Evolutionary conservation across 2,113 vertebrate species (phyloP).

Genomic region (Mandrillus leucophaeus): DNA sequence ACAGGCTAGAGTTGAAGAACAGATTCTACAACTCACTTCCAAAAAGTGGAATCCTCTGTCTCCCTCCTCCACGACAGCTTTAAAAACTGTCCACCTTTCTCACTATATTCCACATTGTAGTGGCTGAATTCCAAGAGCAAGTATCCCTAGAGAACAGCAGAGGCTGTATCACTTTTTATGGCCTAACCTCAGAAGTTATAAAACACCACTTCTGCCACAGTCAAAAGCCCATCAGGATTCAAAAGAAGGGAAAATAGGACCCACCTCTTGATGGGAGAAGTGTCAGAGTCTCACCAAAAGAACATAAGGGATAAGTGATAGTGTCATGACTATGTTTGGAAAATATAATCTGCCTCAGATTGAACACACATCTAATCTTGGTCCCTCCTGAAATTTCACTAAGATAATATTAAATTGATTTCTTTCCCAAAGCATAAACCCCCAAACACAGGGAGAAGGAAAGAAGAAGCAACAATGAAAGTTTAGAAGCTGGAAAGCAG

Average conservation of each 20-base stretch:
- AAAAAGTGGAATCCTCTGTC: background rate
- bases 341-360: background rate
- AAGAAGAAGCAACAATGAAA: slow-evolving; percentile 22
- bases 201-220: background rate
- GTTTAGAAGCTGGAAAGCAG: slow-evolving; percentile 59
- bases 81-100: background rate
- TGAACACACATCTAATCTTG: background rate
- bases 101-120: background rate
- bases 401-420: slow-evolving; percentile 39
- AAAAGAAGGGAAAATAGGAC: background rate
- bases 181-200: background rate
- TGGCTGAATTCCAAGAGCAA: background rate
- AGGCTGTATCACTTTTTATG: background rate
- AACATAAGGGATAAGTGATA: background rate
- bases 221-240: background rate
- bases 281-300: background rate
- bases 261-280: background rate
- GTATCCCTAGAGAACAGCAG: background rate
- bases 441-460: background rate
- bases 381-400: slow-evolving; percentile 23
- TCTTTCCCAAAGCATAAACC: background rate
- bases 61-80: background rate
- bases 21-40: background rate
- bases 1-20: background rate
- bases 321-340: background rate